Evolutionary conservation across 2,113 vertebrate genomes (phyloP), one percentile per base, ranked within the genome.

Genomic region (Cephalopterus ornatus): DNA sequence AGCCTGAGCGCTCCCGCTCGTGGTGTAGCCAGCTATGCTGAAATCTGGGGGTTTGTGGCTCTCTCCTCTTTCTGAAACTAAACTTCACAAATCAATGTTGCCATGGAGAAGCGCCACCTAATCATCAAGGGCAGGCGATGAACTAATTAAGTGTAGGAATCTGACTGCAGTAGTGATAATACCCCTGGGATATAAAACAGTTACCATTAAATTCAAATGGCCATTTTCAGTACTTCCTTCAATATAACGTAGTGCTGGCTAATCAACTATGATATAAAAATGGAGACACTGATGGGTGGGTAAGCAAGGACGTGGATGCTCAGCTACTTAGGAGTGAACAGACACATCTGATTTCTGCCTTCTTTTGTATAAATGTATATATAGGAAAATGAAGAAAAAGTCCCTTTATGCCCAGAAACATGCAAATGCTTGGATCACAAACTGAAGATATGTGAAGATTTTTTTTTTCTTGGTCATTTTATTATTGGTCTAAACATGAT

Each of bases 91-190:
- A 83, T 94, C 87, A 39, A 17, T 88, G 96, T 96, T 96, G 89
- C 89, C 59, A 90, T 90, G 96, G 95, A 96, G 82, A 96, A 92
- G 35, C 5, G 2, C 71, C 50, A 66, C 0, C 13, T 85, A 73
- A 53, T 79, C 82, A 49, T 88, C 82, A 77, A 90, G 75, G 88
- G 75, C 75, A 95, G 85, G 80, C 2, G 1, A 89, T 46, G 81
- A 73, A 82, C 82, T 92, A 93, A 95, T 90, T 95, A 96, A 92
- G 68, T 83, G 78, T 46, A 21, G 82, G 83, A 89, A 85, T 90
- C 67, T 78, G 74, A 66, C 84, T 91, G 78, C 65, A 90, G 5
- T 9, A 71, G 59, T 55, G 78, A 66, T 85, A 78, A 83, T 78
- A 76, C 74, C 42, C 46, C 41, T 82, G 88, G 78, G 92, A 85